These are phyloP conservation scores for Tanytarsus gracilentus DNA, from an alignment of 2,888 invertebrate species.

Conservation along the genomic window DNA sequence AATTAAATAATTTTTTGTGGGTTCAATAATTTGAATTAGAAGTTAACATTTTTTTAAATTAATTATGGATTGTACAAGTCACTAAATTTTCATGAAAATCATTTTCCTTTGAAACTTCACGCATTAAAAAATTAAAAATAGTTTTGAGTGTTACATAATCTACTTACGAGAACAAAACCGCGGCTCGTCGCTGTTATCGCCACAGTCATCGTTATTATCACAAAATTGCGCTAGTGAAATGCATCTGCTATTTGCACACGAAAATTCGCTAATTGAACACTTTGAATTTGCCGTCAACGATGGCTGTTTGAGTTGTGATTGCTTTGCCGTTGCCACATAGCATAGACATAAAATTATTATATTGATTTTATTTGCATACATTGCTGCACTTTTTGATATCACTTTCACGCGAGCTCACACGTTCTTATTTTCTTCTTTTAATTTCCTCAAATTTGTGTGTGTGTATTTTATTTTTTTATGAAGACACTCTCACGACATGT, in stretches of 20 bases:
- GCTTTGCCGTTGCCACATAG: constrained; percentile 11
- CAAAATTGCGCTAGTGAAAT: constrained; percentile 62
- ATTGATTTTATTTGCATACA: constrained; percentile 23
- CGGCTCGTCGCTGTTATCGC: constrained; percentile 71
- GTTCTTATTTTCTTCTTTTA: background rate
- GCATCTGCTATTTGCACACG: constrained; percentile 43
- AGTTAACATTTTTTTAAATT: too few species aligned
- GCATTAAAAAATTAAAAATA: too few species aligned
- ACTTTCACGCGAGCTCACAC: background rate
- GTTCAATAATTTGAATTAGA: too few species aligned
- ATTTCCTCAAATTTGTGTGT: background rate
- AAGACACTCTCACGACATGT: background rate
- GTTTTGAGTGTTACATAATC: background rate
- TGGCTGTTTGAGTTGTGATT: background rate
- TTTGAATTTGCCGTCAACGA: constrained; percentile 30
- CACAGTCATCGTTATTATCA: constrained; percentile 70
- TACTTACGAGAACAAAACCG: constrained; percentile 74
- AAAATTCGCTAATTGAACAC: constrained; percentile 41
- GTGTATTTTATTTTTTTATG: background rate
- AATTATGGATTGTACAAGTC: too few species aligned
- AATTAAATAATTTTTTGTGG: too few species aligned
- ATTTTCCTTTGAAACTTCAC: too few species aligned
- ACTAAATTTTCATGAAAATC: too few species aligned
- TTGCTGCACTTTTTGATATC: background rate
- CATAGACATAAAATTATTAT: constrained; percentile 16